phyloP scores from a whole-genome alignment of 2,797 vertebrate species.

The Saxicola maurus region DNA sequence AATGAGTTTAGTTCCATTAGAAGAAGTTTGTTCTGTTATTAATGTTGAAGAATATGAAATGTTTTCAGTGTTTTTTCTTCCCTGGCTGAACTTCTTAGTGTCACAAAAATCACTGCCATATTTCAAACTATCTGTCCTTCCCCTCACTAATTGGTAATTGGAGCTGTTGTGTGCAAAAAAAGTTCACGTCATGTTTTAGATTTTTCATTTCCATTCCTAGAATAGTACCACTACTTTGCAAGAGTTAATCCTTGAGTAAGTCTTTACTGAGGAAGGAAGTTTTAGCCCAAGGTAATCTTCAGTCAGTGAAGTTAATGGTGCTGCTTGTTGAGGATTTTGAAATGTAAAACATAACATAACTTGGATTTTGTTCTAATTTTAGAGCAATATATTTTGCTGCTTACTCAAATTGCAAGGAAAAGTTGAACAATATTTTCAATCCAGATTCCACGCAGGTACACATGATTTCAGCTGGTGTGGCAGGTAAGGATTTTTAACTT shows the following conservation, averaged over 20 bases:
- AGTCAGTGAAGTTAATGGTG: not conserved
- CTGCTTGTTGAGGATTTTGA: fast-evolving
- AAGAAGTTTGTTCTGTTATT: not conserved
- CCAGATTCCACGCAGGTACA: constrained; percentile 95
- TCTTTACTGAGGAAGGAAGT: not conserved
- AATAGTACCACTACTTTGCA: not conserved
- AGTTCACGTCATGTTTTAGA: not conserved
- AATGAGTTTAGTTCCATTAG: not conserved
- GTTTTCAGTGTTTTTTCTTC: not conserved
- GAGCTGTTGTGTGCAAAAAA: not conserved
- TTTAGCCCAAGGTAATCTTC: not conserved
- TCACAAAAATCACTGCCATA: not conserved
- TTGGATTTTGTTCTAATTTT: constrained; percentile 42
- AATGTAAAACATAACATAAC: not conserved
- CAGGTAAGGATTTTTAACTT: constrained; percentile 85
- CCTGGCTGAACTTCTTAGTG: not conserved
- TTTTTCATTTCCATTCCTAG: not conserved
- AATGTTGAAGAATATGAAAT: not conserved
- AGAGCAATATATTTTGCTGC: constrained; percentile 99
- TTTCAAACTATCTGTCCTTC: not conserved
- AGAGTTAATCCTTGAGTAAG: not conserved
- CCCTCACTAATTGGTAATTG: not conserved
- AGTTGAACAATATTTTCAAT: constrained; percentile 86
- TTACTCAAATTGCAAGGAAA: constrained; percentile 95
- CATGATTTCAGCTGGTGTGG: constrained; percentile 95